A percentile compares a stretch with the other conserved stretches of the same genome.
phyloP scores from a whole-genome alignment of 2,797 vertebrate species.

The Borostomias antarcticus region DNA sequence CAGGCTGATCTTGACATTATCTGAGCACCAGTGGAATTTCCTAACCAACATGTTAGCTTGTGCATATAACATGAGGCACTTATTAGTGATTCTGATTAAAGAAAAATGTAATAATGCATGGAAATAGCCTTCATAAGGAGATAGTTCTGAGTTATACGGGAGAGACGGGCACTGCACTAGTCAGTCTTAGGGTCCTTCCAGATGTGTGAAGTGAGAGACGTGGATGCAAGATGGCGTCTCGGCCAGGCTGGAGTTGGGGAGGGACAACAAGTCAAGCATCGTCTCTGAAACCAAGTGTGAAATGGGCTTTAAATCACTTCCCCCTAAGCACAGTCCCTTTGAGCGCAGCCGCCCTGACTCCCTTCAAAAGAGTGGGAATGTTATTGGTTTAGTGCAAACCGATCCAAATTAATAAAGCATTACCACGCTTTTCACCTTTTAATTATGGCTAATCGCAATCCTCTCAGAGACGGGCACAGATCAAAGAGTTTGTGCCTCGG shows the following conservation, averaged over 20 bases:
- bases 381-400: slow-evolving; percentile 66
- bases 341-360: slow-evolving; percentile 62
- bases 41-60: no score
- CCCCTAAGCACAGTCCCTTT: slow-evolving; percentile 59
- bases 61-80: no score
- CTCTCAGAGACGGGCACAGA: slow-evolving; percentile 53
- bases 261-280: slow-evolving; percentile 53
- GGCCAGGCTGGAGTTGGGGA: slow-evolving; percentile 45
- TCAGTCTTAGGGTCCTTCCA: no score
- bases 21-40: no score
- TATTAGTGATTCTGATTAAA: no score
- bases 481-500: slow-evolving; percentile 19
- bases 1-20: no score
- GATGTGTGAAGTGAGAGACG: no score
- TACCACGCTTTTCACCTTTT: slow-evolving; percentile 61
- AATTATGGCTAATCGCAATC: slow-evolving; percentile 55
- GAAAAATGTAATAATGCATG: no score
- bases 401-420: slow-evolving; percentile 67
- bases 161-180: no score
- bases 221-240: slow-evolving; percentile 15
- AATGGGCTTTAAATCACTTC: slow-evolving; percentile 71
- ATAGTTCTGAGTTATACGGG: no score
- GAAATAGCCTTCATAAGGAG: no score
- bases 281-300: slow-evolving; percentile 71
- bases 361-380: slow-evolving; percentile 61